Evolutionary conservation across 2,113 vertebrate species (phyloP).

Genomic region (Chloebia gouldiae): DNA sequence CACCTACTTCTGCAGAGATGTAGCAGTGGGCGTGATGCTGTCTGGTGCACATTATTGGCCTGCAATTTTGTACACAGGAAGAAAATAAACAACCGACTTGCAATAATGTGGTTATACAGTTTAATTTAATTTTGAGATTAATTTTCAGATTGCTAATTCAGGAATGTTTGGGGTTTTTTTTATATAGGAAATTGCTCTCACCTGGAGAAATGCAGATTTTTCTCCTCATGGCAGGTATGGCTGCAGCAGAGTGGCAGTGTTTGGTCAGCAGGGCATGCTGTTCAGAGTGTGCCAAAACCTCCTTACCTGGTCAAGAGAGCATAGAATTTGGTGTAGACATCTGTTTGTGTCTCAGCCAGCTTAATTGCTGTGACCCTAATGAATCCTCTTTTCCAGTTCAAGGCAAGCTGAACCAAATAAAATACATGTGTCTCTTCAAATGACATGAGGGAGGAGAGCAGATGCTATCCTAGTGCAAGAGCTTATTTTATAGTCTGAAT

Average conservation of each 20-base stretch:
- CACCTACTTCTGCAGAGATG: conserved; percentile 68
- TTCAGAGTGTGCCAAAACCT: background rate
- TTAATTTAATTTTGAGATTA: background rate
- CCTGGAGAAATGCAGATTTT: background rate
- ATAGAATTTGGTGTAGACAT: background rate
- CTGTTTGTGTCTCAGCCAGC: background rate
- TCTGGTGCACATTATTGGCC: conserved; percentile 66
- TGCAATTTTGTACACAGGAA: conserved; percentile 17
- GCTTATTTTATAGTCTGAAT: background rate
- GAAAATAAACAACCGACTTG: background rate
- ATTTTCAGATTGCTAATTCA: background rate
- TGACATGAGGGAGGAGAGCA: background rate
- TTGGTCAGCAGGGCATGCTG: background rate
- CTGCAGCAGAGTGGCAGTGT: background rate
- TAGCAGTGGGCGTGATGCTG: conserved; percentile 73
- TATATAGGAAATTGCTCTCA: background rate
- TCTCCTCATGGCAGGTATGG: background rate
- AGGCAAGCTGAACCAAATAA: background rate
- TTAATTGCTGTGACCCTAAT: background rate
- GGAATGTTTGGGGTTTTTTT: background rate
- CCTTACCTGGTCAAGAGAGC: background rate
- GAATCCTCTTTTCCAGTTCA: background rate
- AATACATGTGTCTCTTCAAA: background rate
- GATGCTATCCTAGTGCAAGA: background rate
- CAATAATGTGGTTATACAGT: background rate